These are phyloP conservation scores for Heliconius melpomene DNA, from an alignment of 1,140 invertebrate genomes.

Conservation along the genomic window DNA sequence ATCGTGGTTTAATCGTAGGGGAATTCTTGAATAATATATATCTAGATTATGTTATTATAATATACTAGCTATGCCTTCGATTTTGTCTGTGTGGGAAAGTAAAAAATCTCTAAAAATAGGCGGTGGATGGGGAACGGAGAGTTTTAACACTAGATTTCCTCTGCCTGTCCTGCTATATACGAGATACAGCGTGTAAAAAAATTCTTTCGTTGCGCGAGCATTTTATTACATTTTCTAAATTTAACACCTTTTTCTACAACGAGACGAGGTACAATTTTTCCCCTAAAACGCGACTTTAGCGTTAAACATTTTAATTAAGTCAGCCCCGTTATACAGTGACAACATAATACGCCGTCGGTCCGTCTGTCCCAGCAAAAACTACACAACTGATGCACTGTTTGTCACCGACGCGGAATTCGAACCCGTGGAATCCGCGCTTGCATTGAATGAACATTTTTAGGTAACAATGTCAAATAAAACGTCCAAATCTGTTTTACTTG, in stretches of 20 bases:
- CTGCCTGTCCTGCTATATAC: too few species aligned
- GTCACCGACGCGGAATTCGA: slow-evolving; percentile 33
- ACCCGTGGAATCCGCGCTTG: not conserved
- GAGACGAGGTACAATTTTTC: not conserved
- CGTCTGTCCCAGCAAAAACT: slow-evolving; percentile 39
- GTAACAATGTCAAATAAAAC: slow-evolving; percentile 17
- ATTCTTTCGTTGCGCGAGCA: too few species aligned
- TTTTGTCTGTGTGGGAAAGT: too few species aligned
- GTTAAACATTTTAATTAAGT: slow-evolving; percentile 35
- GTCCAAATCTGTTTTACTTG: slow-evolving; percentile 8
- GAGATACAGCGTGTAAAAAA: too few species aligned
- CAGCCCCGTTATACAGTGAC: slow-evolving; percentile 36
- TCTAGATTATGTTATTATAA: not conserved
- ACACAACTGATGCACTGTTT: slow-evolving; percentile 38
- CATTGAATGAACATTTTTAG: slow-evolving; percentile 25
- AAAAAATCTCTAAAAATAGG: too few species aligned
- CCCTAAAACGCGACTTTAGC: not conserved
- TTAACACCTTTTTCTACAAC: not conserved
- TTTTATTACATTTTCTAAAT: not conserved
- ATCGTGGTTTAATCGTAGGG: not conserved
- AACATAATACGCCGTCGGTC: slow-evolving; percentile 42
- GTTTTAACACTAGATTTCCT: too few species aligned
- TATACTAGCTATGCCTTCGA: too few species aligned
- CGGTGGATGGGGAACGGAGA: too few species aligned
- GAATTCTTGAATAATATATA: not conserved